Evolutionary conservation across 1,140 invertebrate genomes (phyloP), one percentile per base, ranked within the genome.

Genomic region (Sitodiplosis mosellana): DNA sequence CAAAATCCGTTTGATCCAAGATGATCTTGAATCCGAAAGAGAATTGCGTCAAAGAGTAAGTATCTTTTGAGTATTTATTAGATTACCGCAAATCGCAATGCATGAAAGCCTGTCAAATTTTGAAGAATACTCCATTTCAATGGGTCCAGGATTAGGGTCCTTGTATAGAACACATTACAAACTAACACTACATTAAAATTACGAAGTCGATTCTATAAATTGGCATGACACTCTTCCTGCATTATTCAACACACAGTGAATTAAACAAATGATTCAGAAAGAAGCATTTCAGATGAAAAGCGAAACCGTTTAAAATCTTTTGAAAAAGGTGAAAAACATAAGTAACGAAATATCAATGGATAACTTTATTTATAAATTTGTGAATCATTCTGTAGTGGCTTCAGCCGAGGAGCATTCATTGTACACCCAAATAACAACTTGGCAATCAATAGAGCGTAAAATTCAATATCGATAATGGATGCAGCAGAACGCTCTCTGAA

Each of bases 1-100:
- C 73, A 94, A 94, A 77, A 90, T 95, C 70, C 87, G 91, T 69
- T 85, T 95, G 61, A 76, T 96, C 59, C 87, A 92, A 63, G 91
- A 95, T 78, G 91, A 95, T 75, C 76, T 95, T 73, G 91, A 95
- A 78, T 81, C 80, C 67, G 91, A 95, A 77, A 83, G 91, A 68
- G 91, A 95, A 74, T 75, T 95, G 66, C 83, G 91, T 72, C 84
- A 91, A 76, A 86, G 91, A 78, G 91, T 95, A 76, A 89, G 84
- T 48, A 43, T 34, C 12, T 27, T 10, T 37, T 17, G 15, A 19
- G 5, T 33, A n/a, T 18, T 11, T 46, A 33, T 46, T 33, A 5
- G 27, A 5, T 27, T 10, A 27, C 3, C 10, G 27, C 10, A 27
- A 27, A 27, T 10, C 10, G 10, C 3, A 27, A 5, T 27, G 33